A percentile compares a stretch with the other conserved stretches of the same genome.
phyloP scores from a whole-genome alignment of 2,113 vertebrate species.

The Alethe castanea region DNA sequence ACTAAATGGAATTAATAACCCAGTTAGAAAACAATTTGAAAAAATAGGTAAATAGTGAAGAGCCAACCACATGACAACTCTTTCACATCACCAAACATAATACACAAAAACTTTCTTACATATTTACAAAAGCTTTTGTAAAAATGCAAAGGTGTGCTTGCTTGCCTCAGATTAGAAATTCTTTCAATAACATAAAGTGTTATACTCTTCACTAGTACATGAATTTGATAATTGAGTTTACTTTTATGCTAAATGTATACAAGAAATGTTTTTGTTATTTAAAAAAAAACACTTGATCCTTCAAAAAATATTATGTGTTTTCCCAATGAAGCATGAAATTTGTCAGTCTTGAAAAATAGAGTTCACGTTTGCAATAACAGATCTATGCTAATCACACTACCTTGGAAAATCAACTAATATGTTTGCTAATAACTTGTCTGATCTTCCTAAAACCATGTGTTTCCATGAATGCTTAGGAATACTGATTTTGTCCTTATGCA shows the following conservation, averaged over 20 bases:
- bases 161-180: not conserved
- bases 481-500: not conserved
- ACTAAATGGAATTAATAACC: not conserved
- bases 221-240: not conserved
- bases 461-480: not conserved
- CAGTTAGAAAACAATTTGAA: not conserved
- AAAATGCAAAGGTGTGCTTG: fast-evolving
- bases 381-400: not conserved
- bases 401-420: not conserved
- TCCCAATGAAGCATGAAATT: not conserved
- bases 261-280: not conserved
- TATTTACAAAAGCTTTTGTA: not conserved
- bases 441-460: not conserved
- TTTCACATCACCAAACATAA: not conserved
- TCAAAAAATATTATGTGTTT: not conserved
- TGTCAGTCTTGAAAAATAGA: not conserved
- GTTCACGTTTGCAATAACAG: not conserved
- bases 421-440: not conserved
- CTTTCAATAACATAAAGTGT: not conserved
- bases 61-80: not conserved
- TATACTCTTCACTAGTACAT: not conserved
- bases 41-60: not conserved
- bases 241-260: not conserved
- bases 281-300: not conserved
- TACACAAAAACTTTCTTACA: not conserved